Evolutionary conservation across 2,797 vertebrate species (phyloP), one percentile per base, ranked within the genome.

Genomic region (Megaceryle alcyon): DNA sequence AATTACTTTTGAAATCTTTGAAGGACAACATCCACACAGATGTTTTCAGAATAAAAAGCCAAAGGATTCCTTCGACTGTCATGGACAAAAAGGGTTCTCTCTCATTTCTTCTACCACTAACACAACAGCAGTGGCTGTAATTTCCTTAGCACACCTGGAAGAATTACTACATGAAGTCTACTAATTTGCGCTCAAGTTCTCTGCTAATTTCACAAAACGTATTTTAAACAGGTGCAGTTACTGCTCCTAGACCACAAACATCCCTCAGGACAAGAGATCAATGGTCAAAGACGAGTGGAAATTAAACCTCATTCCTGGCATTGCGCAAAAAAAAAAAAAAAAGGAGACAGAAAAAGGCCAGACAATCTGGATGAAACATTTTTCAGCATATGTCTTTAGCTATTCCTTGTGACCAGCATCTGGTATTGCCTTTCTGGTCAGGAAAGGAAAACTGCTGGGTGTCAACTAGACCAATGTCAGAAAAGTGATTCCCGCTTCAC

Each of bases 1-100:
- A 85, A 94, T 37, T 66, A 76, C 51, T 65, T 77, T 43, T 41
- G 88, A 91, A 90, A 88, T 81, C 63, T 92, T 71, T 91, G 88
- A 77, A 92, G 94, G 91, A 76, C 56, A 69, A 91, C 39, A 77
- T 73, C 78, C 53, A 82, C 86, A 19, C 87, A 95, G 87, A 89
- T 80, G 61, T 94, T 89, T 84, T 21, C 88, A 75, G 63, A 83
- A 86, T 31, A 56, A 94, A 79, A 76, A 76, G 37, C 54, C 64
- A 69, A 75, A 68, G 23, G 17, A 79, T 90, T 88, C 65, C 44
- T 90, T 81, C 68, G 65, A 35, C 54, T 18, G 6, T 16, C 33
- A 68, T 68, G 41, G 66, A 92, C 26, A 82, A 85, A 72, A 81
- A 70, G 20, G 13, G 39, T 54, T 43, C 2, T 6, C 22, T 66